A percentile compares a stretch with the other conserved stretches of the same genome.
phyloP scores from a whole-genome alignment of 2,113 vertebrate genomes.

The Oreochromis tanganicae region DNA sequence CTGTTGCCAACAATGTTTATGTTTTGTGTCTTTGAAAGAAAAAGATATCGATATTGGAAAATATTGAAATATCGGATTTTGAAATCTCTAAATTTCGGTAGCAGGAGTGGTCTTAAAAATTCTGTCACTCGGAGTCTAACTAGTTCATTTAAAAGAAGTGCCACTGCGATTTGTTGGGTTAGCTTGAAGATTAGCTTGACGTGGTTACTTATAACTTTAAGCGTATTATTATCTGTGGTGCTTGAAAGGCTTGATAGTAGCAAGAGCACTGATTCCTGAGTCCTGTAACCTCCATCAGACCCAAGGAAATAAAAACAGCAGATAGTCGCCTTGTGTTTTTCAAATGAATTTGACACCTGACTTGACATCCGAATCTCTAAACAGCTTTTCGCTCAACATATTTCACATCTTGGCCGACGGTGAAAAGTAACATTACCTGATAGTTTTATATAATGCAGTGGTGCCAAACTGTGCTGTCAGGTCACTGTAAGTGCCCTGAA shows the following conservation, averaged over 20 bases:
- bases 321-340: not conserved
- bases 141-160: not conserved
- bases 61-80: not conserved
- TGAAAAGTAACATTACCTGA: not conserved
- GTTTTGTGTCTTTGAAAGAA: not conserved
- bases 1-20: not conserved
- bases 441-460: not conserved
- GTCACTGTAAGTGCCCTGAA: not conserved
- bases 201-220: not conserved
- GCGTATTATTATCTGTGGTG: not conserved
- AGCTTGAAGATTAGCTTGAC: not conserved
- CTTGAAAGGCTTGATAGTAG: not conserved
- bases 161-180: not conserved
- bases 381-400: not conserved
- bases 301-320: not conserved
- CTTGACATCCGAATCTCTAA: not conserved
- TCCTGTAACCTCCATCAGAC: not conserved
- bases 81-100: not conserved
- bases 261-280: not conserved
- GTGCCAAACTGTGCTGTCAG: not conserved
- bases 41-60: not conserved
- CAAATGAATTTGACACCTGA: not conserved
- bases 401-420: not conserved
- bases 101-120: not conserved
- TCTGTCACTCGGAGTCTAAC: not conserved